Evolutionary conservation across 2,113 vertebrate genomes (phyloP), one percentile per base, ranked within the genome.

Genomic region (Dipodomys ordii): DNA sequence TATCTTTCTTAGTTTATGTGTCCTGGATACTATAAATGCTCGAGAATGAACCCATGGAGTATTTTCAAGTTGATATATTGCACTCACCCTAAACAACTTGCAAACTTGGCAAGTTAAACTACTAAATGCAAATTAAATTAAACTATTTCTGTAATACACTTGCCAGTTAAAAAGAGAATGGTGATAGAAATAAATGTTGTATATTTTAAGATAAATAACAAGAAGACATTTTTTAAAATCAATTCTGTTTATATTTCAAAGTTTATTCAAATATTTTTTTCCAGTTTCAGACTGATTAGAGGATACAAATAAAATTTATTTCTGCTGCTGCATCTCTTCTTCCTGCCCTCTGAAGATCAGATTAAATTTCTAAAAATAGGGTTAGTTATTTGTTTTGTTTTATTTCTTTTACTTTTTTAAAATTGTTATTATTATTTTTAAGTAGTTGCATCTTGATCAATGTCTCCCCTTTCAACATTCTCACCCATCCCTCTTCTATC

Each of bases 101-200:
- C 71, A 90, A 93, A 84, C 27, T 7, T 71, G 83, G 44, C 16
- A 78, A 73, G 35, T 72, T 94, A 87, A 90, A 87, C 46, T 88
- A 81, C 30, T 30, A 78, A 92, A 82, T 35, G 86, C 86, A 83
- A 91, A 67, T 62, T 85, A 85, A 30, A 18, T 77, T 81, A 23
- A 94, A 71, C 91, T 82, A 72, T 84, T 92, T 90, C 74, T 22
- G 27, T 46, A 46, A 62, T 62, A 49, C 25, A 32, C 7, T 62
- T 89, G 19, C 2, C 18, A 76, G 46, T 57, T 91, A 77, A 83
- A 87, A 93, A 90, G 60, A 71, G 49, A 86, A 74, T 82, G 72
- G 11, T 62, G 60, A 76, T 73, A 85, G 35, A 46, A 90, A 81
- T 77, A 49, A 77, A 86, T 60, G 73, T 62, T 74, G 3, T 10